A percentile compares a stretch with the other conserved stretches of the same genome.
These are phyloP conservation scores for Ciconia stormi DNA, from an alignment of 2,113 vertebrate genomes.

Conservation along the genomic window DNA sequence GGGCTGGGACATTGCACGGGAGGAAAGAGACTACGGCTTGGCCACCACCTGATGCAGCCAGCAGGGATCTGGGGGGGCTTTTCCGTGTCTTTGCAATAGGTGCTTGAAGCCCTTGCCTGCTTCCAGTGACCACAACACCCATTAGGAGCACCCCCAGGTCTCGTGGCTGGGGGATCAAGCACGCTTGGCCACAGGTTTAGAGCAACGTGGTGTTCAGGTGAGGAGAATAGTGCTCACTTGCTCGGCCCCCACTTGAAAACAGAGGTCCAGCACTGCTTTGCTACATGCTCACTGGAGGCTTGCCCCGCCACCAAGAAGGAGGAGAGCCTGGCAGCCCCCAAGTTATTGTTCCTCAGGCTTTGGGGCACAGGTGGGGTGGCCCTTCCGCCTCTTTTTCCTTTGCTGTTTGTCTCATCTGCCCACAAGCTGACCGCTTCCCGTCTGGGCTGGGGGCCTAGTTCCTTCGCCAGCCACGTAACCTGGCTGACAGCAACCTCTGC, in stretches of 20 bases:
- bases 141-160: neutral
- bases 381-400: neutral
- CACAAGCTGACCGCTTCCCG: neutral
- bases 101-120: neutral
- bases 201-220: neutral
- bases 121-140: fast-evolving
- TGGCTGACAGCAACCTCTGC: neutral
- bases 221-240: neutral
- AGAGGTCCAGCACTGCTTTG: neutral
- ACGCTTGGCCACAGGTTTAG: neutral
- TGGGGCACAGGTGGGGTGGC: neutral
- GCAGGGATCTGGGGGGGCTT: fast-evolving
- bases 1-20: neutral
- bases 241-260: neutral
- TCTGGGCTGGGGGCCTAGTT: neutral
- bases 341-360: neutral
- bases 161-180: fast-evolving
- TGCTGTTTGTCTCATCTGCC: neutral
- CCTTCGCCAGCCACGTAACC: neutral
- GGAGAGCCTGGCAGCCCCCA: neutral
- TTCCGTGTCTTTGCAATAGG: neutral
- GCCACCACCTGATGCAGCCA: neutral
- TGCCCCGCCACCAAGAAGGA: neutral
- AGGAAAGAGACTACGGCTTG: neutral
- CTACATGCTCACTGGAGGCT: fast-evolving